Evolutionary conservation across 2,113 vertebrate genomes (phyloP), one percentile per base, ranked within the genome.

Genomic region (Prochilodus magdalenae): DNA sequence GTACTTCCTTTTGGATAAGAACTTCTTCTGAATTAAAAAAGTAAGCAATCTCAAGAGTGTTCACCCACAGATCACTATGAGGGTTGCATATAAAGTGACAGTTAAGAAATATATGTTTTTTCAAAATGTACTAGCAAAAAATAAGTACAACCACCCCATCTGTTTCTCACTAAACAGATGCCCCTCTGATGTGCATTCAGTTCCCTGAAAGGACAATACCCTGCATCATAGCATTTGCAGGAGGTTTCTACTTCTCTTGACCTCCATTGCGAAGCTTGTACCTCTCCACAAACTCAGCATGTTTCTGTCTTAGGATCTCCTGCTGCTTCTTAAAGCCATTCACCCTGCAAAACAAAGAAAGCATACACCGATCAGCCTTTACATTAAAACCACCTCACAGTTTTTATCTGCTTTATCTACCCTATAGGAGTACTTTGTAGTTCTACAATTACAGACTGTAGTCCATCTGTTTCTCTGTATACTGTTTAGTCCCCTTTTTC

Each of bases 311-410:
- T 30, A 96, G 86, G 79, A 94, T 94, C 83, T 95, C 93, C 0
- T 88, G 92, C 86, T 96, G 95, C 70, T 94, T 94, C 91, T 92
- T 90, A 57, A 95, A 90, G 67, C 95, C 92, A 18, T 95, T 95
- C 66, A 84, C 44, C 87, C 95, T 96, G 88, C 0, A 22, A 51
- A 83, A 81, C 16, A 87, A 60, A 62, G 16, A 75, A 2, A 70
- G 40, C 62, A 87, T 3, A 71, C 18, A 51, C 18, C 67, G 51
- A 36, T 1, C n/a, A n/a, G n/a, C n/a, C n/a, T n/a, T n/a, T n/a
- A n/a, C n/a, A n/a, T n/a, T n/a, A n/a, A n/a, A n/a, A n/a, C n/a
- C n/a, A n/a, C n/a, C n/a, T n/a, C n/a, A n/a, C n/a, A n/a, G n/a
- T n/a, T n/a, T n/a, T n/a, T n/a, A n/a, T n/a, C n/a, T n/a, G n/a